Conservation (phyloP, 2,888 invertebrate species). For the Octonoba sinensis region DNA sequence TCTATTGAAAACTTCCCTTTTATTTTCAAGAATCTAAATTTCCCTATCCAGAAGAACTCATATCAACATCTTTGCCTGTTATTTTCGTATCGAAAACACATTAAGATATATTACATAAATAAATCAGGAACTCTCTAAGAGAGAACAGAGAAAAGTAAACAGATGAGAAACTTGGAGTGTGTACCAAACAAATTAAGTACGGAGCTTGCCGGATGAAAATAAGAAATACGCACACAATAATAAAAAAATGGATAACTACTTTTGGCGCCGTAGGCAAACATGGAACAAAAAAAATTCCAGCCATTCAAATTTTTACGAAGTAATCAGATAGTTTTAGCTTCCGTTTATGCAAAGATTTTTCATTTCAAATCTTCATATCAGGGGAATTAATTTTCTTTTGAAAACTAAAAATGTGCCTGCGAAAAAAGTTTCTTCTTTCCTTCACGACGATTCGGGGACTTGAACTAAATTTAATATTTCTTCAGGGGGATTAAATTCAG, state of each 20-base stretch:
- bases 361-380: constrained; percentile 48
- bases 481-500: constrained; percentile 48
- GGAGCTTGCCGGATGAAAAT: constrained; percentile 31
- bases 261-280: constrained; percentile 43
- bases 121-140: constrained; percentile 41
- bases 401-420: constrained; percentile 18
- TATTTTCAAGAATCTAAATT: too few species aligned
- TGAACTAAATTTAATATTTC: constrained; percentile 60
- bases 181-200: constrained; percentile 49
- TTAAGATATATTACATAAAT: constrained; percentile 52
- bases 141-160: constrained; percentile 34
- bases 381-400: constrained; percentile 53
- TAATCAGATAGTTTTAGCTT: constrained; percentile 60
- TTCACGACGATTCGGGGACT: constrained; percentile 31
- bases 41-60: too few species aligned
- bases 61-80: too few species aligned
- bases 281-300: constrained; percentile 41
- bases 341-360: constrained; percentile 56
- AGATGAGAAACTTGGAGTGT: constrained; percentile 32
- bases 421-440: constrained; percentile 29
- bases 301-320: constrained; percentile 60
- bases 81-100: constrained; percentile 40
- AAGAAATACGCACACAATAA: constrained; percentile 19
- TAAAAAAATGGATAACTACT: constrained; percentile 37
- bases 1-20: too few species aligned